Percentiles rank a stretch among this genome's conserved stretches.
These are phyloP conservation scores for Bombus breviceps DNA, from an alignment of 1,140 invertebrate genomes.

Conservation along the genomic window DNA sequence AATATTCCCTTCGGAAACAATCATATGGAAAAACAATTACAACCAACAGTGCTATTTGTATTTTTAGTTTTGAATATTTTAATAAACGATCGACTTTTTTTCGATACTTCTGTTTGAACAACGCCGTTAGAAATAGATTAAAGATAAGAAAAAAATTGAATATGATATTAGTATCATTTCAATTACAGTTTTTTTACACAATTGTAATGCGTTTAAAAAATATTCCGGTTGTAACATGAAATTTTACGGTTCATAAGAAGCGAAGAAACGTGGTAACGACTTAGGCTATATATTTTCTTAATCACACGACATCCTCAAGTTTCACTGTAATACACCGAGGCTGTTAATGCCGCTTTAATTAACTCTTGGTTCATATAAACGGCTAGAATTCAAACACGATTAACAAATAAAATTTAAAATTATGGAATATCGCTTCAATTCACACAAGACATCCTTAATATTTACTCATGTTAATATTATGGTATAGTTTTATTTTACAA, in stretches of 20 bases:
- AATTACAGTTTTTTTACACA: background rate
- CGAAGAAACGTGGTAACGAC: background rate
- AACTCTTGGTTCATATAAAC: conserved; percentile 24
- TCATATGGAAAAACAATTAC: background rate
- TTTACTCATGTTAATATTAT: background rate
- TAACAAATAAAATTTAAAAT: conserved; percentile 29
- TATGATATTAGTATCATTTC: background rate
- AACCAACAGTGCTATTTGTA: background rate
- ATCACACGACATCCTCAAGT: conserved; percentile 1
- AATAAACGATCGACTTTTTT: background rate
- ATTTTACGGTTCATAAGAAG: conserved; percentile 30
- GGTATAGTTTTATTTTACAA: background rate
- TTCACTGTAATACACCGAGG: background rate
- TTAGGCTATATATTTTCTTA: conserved; percentile 47
- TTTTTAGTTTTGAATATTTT: background rate
- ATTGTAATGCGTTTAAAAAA: background rate
- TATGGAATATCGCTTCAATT: background rate
- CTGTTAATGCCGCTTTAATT: conserved; percentile 54
- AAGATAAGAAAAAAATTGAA: background rate
- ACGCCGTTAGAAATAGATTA: background rate
- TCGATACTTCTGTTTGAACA: background rate
- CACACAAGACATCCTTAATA: background rate
- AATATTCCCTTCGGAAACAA: background rate
- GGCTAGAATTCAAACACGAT: conserved; percentile 29
- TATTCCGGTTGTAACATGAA: conserved; percentile 27